Evolutionary conservation across 2,797 vertebrate species (phyloP), one percentile per base, ranked within the genome.

Genomic region (Labroides dimidiatus): DNA sequence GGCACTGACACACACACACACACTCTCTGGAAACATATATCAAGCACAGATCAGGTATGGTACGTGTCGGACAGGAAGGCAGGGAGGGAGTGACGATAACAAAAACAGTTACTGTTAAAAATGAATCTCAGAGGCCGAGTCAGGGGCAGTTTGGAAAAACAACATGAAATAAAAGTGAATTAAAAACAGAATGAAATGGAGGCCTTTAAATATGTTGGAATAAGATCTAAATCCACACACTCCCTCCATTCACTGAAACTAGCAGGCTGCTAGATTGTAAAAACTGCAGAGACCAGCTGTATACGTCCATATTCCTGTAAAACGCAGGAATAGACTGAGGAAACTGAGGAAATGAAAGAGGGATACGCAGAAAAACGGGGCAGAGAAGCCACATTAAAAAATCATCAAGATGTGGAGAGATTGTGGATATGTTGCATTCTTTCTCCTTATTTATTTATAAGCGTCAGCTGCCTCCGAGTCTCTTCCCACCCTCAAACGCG

Each of bases 401-500:
- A 85, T 85, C 60, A 88, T 87, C 86, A 80, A 85, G 84, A 81
- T 82, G 71, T 58, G 74, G 74, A 44, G 69, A 76, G 74, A 77
- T 80, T 78, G 79, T 77, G 81, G 78, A 82, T 69, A 65, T 83
- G 81, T 90, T 86, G 78, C 81, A 72, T 90, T 90, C 69, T 88
- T 84, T 63, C 56, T 80, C 48, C n/a, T 87, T 84, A 84, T 84
- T 92, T 92, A 93, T 93, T 93, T 93, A 91, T 88, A 90, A 87
- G 79, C 54, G 67, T 88, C 89, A 89, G 89, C 90, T 89, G 90
- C 85, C 92, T 91, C 66, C 5, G 36, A 85, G 88, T 82, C 83
- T 42, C 78, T 75, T n/a, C 47, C 63, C 76, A 58, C 75, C 73
- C 66, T 78, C 68, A 65, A 86, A 81, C 66, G 71, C 81, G 75